Evolutionary conservation across 1,140 invertebrate genomes (phyloP).

Genomic region (Tetragonula clypearis): DNA sequence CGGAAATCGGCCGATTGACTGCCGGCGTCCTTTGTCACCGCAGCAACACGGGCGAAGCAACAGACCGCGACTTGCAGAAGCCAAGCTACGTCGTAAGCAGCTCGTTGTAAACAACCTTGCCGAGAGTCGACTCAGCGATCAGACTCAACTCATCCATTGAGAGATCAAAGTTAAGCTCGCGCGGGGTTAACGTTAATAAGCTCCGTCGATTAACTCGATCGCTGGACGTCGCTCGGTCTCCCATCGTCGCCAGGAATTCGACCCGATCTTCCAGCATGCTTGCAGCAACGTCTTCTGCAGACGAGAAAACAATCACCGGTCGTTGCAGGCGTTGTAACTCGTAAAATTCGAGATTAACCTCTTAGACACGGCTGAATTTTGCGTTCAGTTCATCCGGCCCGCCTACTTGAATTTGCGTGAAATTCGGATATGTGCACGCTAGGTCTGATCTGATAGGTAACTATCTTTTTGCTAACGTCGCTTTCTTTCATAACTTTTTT

Average conservation of each 20-base stretch:
- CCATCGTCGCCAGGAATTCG: too few relatives aligned
- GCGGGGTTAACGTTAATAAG: constrained; percentile 17
- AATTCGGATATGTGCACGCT: too few relatives aligned
- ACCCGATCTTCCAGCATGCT: too few relatives aligned
- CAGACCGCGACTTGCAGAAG: background rate
- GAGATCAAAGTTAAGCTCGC: constrained; percentile 40
- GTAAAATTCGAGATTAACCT: too few relatives aligned
- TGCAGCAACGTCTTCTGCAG: background rate
- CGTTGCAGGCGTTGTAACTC: too few relatives aligned
- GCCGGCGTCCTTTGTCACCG: background rate
- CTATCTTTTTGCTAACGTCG: too few relatives aligned
- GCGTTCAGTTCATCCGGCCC: too few relatives aligned
- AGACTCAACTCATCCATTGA: constrained; percentile 33
- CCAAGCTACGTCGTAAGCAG: background rate
- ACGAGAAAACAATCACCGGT: too few relatives aligned
- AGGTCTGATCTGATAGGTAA: too few relatives aligned
- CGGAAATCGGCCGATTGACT: background rate
- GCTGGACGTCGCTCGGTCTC: background rate
- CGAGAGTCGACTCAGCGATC: constrained; percentile 30
- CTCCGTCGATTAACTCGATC: constrained; percentile 18
- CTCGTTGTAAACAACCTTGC: constrained; percentile 44
- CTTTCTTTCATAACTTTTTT: too few relatives aligned
- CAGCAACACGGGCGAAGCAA: background rate
- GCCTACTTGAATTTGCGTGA: too few relatives aligned
- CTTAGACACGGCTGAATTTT: too few relatives aligned